A percentile compares a stretch with the other conserved stretches of the same genome.
Evolutionary conservation across 2,113 vertebrate genomes (phyloP).

Genomic region (Lagopus muta): DNA sequence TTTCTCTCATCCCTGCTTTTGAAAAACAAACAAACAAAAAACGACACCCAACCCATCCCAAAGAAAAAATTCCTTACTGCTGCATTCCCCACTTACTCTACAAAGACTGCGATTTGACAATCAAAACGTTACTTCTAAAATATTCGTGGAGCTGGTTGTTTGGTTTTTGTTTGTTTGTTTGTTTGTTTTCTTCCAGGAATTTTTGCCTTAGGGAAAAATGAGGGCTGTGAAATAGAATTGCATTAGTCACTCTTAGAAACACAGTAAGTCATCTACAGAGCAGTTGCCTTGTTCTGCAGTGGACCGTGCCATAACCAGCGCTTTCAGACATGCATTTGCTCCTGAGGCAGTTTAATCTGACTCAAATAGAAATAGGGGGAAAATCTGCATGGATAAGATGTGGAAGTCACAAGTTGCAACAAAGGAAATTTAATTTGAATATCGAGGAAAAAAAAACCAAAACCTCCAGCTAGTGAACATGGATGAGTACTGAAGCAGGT

Average conservation of each 20-base stretch:
- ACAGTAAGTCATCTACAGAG: background rate
- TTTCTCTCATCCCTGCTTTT: background rate
- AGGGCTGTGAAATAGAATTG: background rate
- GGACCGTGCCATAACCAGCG: background rate
- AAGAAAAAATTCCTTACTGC: background rate
- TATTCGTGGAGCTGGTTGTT: background rate
- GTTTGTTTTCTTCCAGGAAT: background rate
- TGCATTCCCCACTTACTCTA: background rate
- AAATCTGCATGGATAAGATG: accelerated
- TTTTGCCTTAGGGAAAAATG: background rate
- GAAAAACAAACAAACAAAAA: background rate
- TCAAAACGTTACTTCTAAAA: background rate
- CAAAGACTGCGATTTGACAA: background rate
- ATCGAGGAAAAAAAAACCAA: background rate
- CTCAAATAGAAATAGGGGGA: background rate
- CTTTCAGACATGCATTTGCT: background rate
- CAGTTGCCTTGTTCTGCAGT: background rate
- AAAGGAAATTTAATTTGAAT: background rate
- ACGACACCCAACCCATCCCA: accelerated
- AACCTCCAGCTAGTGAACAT: background rate
- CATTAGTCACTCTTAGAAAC: background rate
- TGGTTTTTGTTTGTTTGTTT: too few relatives aligned
- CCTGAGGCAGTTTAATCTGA: background rate
- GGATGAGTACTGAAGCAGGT: background rate
- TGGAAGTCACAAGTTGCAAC: background rate